Evolutionary conservation across 2,888 invertebrate species (phyloP).

Genomic region (Hofmannophila pseudospretella): DNA sequence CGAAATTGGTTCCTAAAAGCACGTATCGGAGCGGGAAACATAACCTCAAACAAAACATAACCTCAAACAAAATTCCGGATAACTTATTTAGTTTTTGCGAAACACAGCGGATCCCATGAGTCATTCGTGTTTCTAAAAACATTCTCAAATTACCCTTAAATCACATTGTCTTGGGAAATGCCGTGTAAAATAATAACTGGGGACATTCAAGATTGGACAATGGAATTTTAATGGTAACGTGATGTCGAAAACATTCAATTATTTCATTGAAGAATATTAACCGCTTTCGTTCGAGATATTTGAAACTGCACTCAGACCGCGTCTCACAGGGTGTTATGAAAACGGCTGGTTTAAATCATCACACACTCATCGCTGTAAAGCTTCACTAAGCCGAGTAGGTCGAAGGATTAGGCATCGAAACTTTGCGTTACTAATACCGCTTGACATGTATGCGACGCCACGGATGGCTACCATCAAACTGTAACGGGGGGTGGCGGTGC

Average conservation of each 20-base stretch:
- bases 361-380: constrained; percentile 44
- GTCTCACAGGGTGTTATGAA: constrained; percentile 37
- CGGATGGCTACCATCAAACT: constrained; percentile 59
- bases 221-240: constrained; percentile 64
- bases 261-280: constrained; percentile 64
- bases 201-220: constrained; percentile 65
- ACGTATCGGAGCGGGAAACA: no score
- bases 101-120: constrained; percentile 58
- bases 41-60: constrained; percentile 5
- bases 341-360: constrained; percentile 39
- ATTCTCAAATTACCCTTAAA: constrained; percentile 63
- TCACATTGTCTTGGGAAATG: constrained; percentile 68
- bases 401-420: constrained; percentile 42
- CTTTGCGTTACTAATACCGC: constrained; percentile 65
- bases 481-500: constrained; percentile 74
- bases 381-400: constrained; percentile 39
- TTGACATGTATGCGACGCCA: constrained; percentile 55
- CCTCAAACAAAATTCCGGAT: constrained; percentile 8
- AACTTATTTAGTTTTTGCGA: constrained; percentile 29
- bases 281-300: constrained; percentile 63
- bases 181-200: constrained; percentile 41
- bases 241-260: constrained; percentile 61
- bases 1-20: constrained; percentile 38
- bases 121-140: constrained; percentile 69
- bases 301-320: constrained; percentile 41